Percentiles rank a stretch among this genome's conserved stretches.
Evolutionary conservation across 2,888 invertebrate genomes (phyloP).

Genomic region (Hartigia nigra): DNA sequence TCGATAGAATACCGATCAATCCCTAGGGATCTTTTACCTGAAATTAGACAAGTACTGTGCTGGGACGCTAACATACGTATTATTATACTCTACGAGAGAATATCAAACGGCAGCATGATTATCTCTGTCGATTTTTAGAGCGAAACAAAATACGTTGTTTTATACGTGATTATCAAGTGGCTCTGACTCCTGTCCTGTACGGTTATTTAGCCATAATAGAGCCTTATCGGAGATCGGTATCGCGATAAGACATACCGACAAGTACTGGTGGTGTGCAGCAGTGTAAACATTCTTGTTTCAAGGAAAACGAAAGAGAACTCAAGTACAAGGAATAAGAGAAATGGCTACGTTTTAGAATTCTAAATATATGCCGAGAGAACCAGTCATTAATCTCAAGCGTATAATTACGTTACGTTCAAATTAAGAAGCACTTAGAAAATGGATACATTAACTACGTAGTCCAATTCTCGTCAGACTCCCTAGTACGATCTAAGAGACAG

Average conservation of each 20-base stretch:
- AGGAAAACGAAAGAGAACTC: not conserved
- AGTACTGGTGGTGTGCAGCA: not conserved
- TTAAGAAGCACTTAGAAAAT: not conserved
- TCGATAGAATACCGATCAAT: not conserved
- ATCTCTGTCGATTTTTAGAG: conserved; percentile 62
- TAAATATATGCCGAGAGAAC: not conserved
- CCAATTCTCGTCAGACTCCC: not conserved
- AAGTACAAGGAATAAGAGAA: not conserved
- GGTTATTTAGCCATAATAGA: conserved; percentile 46
- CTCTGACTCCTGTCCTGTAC: conserved; percentile 4
- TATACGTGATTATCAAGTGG: conserved; percentile 25
- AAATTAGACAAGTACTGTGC: not conserved
- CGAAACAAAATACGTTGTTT: conserved; percentile 56
- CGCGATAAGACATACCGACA: conserved; percentile 10
- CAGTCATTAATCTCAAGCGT: not conserved
- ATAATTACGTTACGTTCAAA: not conserved
- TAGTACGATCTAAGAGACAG: not conserved
- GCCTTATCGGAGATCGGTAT: conserved; percentile 44
- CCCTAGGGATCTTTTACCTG: not conserved
- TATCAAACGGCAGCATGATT: conserved; percentile 27
- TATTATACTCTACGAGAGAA: not conserved
- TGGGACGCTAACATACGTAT: not conserved
- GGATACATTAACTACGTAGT: too few species aligned
- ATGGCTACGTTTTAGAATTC: not conserved
- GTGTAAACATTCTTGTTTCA: not conserved